phyloP scores from a whole-genome alignment of 1,140 invertebrate genomes.

The Bicyclus anynana region DNA sequence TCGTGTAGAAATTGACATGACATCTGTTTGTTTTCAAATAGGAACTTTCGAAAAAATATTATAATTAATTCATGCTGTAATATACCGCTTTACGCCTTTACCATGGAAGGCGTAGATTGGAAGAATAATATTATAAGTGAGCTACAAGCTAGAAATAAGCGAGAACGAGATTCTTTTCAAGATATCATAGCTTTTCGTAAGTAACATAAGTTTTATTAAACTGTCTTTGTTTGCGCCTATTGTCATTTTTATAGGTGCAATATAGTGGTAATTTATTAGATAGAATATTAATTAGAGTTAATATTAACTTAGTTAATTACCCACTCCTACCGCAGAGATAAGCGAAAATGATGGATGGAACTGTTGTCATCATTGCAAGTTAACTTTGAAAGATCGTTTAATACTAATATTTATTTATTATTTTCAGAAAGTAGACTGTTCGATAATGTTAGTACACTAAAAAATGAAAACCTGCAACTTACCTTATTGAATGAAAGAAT shows the following conservation, averaged over 20 bases:
- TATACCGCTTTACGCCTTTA: slow-evolving; percentile 14
- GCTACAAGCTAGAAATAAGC: slow-evolving; percentile 66
- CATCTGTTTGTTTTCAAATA: slow-evolving; percentile 64
- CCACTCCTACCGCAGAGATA: slow-evolving; percentile 11
- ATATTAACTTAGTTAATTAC: slow-evolving; percentile 16
- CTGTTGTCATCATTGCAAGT: slow-evolving; percentile 1
- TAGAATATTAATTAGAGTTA: slow-evolving; percentile 2
- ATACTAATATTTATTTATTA: slow-evolving; percentile 12
- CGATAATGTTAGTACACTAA: slow-evolving; percentile 87
- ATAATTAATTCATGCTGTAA: slow-evolving; percentile 38
- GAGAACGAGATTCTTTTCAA: slow-evolving; percentile 68
- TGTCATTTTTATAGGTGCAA: slow-evolving; percentile 25
- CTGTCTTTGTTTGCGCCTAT: slow-evolving; percentile 45
- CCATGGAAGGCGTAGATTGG: slow-evolving; percentile 72
- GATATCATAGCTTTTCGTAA: slow-evolving; percentile 74
- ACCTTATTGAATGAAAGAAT: slow-evolving; percentile 91
- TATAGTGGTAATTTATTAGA: slow-evolving; percentile 14
- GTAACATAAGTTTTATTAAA: slow-evolving; percentile 45
- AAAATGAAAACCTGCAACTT: slow-evolving; percentile 89
- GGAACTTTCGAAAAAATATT: slow-evolving; percentile 31
- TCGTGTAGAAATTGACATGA: slow-evolving; percentile 36
- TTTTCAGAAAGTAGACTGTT: slow-evolving; percentile 91
- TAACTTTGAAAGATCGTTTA: not conserved
- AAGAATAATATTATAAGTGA: slow-evolving; percentile 68
- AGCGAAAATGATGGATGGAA: slow-evolving; percentile 11